Evolutionary conservation across 2,113 vertebrate genomes (phyloP).

Genomic region (Podarcis muralis): DNA sequence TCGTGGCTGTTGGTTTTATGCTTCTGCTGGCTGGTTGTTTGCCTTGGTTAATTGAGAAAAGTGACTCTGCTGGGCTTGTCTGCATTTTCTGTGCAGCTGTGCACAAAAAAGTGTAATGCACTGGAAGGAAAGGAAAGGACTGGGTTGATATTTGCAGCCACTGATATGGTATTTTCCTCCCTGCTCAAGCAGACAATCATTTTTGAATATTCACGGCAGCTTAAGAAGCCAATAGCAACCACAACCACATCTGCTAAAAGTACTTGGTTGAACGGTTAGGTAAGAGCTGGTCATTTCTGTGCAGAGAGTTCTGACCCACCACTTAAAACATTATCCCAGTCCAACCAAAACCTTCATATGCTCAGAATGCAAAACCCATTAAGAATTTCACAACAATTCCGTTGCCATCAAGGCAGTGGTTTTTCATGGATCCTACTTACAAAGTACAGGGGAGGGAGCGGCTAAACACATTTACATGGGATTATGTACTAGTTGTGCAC

Average conservation of each 20-base stretch:
- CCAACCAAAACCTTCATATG: background rate
- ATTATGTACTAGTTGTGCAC: background rate
- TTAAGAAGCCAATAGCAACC: background rate
- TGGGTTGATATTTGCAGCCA: background rate
- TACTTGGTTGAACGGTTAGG: background rate
- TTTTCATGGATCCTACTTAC: background rate
- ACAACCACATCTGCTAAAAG: background rate
- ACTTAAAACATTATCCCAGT: background rate
- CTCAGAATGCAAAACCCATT: background rate
- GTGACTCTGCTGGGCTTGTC: background rate
- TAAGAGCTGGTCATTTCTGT: background rate
- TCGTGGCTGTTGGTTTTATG: background rate
- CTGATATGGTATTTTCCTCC: background rate
- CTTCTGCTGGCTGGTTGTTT: background rate
- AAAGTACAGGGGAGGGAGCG: background rate
- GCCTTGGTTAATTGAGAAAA: slow-evolving; percentile 2
- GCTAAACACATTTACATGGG: no score
- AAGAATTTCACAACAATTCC: background rate
- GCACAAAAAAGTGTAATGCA: background rate
- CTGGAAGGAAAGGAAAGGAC: slow-evolving; percentile 12
- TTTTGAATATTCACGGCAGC: background rate
- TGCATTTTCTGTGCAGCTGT: background rate
- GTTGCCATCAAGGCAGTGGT: background rate
- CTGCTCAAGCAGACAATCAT: background rate
- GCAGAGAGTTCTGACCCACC: background rate